phyloP scores from a whole-genome alignment of 2,888 invertebrate species.

The Caenorhabditis sp. region DNA sequence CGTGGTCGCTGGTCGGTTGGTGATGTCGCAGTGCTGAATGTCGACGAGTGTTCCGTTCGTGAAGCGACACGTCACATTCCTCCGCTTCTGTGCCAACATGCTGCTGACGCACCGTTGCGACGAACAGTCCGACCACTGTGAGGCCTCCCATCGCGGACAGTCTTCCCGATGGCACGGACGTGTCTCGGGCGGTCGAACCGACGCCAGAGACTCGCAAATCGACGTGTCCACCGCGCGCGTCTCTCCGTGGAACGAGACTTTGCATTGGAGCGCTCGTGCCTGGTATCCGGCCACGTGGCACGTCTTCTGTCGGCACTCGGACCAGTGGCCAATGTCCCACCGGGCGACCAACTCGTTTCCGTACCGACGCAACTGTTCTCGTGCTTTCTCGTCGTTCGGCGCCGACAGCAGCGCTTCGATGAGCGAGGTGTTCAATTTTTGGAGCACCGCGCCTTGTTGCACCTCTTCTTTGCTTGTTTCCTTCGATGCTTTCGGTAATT shows the following conservation, averaged over 20 bases:
- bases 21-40: slow-evolving; percentile 84
- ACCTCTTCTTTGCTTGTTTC: too few relatives aligned
- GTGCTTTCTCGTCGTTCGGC: slow-evolving; percentile 54
- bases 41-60: slow-evolving; percentile 82
- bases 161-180: slow-evolving; percentile 70
- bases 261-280: slow-evolving; percentile 57
- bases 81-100: slow-evolving; percentile 87
- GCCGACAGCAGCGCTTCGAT: slow-evolving; percentile 59
- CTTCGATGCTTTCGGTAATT: too few relatives aligned
- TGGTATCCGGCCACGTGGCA: slow-evolving; percentile 68
- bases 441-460: slow-evolving; percentile 16
- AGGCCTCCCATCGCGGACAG: slow-evolving; percentile 76
- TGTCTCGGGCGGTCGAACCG: slow-evolving; percentile 68
- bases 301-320: slow-evolving; percentile 65
- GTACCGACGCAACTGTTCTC: slow-evolving; percentile 52
- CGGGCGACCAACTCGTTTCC: slow-evolving; percentile 55
- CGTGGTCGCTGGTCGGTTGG: slow-evolving; percentile 86
- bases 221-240: slow-evolving; percentile 55
- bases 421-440: slow-evolving; percentile 45
- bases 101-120: slow-evolving; percentile 82
- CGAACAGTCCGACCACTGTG: slow-evolving; percentile 73
- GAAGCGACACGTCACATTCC: slow-evolving; percentile 84
- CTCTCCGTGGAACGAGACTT: slow-evolving; percentile 51
- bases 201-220: slow-evolving; percentile 60
- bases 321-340: slow-evolving; percentile 67